These are phyloP conservation scores for Parazoanthus atlanticus DNA, from an alignment of 92 coral and sea anemone species.

Conservation along the genomic window DNA sequence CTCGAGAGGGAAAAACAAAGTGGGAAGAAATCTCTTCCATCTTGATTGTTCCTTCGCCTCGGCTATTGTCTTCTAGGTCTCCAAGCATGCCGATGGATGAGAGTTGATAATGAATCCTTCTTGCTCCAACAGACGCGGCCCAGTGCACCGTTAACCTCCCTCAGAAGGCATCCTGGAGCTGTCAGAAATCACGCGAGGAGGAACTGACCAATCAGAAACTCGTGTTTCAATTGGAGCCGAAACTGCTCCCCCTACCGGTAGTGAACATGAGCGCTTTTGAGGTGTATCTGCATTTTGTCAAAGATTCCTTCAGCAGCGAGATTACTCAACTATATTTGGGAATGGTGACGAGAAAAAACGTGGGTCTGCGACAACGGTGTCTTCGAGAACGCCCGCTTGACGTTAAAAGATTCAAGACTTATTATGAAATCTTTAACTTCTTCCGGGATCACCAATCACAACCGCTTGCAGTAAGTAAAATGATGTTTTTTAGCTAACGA, in stretches of 20 bases:
- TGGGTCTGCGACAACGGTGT: not conserved
- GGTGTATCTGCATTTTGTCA: conserved; percentile 4
- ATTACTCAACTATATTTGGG: not conserved
- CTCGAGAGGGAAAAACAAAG: no score
- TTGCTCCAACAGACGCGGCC: not conserved
- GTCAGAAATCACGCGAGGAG: conserved; percentile 20
- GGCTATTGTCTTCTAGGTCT: no score
- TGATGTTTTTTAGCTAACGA: no score
- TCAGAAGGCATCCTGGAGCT: conserved; percentile 21
- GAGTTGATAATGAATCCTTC: no score
- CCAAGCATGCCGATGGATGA: no score
- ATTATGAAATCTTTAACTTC: conserved; percentile 5
- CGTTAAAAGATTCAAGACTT: not conserved
- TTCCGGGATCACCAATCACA: conserved; percentile 14
- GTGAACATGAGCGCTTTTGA: not conserved
- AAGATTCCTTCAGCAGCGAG: not conserved
- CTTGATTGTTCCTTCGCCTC: no score
- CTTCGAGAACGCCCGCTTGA: conserved; percentile 2
- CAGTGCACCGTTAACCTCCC: not conserved
- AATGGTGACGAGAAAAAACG: not conserved
- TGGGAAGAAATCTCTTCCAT: no score
- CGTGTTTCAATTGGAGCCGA: conserved; percentile 2
- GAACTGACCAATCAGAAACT: not conserved
- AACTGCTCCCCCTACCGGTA: not conserved
- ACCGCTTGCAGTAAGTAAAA: not conserved